A percentile compares a stretch with the other conserved stretches of the same genome.
phyloP scores from a whole-genome alignment of 2,797 vertebrate genomes.

The Poeciliopsis turneri region DNA sequence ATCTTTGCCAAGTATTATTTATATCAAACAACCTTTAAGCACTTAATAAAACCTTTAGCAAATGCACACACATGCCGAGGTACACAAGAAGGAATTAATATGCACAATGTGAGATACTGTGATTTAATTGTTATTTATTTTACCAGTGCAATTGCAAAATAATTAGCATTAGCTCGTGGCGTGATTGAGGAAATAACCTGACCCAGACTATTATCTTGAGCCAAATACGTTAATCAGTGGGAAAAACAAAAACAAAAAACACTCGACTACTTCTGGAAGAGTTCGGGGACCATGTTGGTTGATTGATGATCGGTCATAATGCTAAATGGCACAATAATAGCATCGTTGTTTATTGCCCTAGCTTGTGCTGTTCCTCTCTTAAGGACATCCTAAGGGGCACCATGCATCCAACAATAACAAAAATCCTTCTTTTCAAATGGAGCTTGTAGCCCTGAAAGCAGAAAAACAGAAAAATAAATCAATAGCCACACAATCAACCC shows the following conservation, averaged over 20 bases:
- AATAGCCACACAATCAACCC: neutral
- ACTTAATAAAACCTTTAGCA: conserved; percentile 38
- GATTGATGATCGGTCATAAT: conserved; percentile 25
- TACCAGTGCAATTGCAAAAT: conserved; percentile 5
- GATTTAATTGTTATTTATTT: conserved; percentile 6
- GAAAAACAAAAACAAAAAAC: neutral
- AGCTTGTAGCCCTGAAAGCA: conserved; percentile 1
- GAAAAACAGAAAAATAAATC: neutral
- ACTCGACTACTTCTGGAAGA: conserved; percentile 6
- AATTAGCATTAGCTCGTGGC: neutral
- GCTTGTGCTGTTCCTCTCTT: conserved; percentile 28
- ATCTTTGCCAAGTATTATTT: conserved; percentile 64
- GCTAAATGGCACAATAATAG: conserved; percentile 35
- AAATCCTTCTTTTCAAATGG: conserved; percentile 22
- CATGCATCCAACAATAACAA: conserved; percentile 30
- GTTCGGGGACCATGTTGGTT: conserved; percentile 23
- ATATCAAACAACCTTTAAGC: conserved; percentile 52
- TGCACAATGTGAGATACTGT: neutral
- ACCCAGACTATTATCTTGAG: conserved; percentile 13
- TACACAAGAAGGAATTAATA: conserved; percentile 27
- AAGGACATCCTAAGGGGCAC: conserved; percentile 30
- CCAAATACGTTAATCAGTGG: neutral
- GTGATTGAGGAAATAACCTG: conserved; percentile 1
- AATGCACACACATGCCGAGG: conserved; percentile 30
- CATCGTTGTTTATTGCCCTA: conserved; percentile 23